Evolutionary conservation across 2,888 invertebrate genomes (phyloP), one percentile per base, ranked within the genome.

Genomic region (Trissoscelio sp.): DNA sequence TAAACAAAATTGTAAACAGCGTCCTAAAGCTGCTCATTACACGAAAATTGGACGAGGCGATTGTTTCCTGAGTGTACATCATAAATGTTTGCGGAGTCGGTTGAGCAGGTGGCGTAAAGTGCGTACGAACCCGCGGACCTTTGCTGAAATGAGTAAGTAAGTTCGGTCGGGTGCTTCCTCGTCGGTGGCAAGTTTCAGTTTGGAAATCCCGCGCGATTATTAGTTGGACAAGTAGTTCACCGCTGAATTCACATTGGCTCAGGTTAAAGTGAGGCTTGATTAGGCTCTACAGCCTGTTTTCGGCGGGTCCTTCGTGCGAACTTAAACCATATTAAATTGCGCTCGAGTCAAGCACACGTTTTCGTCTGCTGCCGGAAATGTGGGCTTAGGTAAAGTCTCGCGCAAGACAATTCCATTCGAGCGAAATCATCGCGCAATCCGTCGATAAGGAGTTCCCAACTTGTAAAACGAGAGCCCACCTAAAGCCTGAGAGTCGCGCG

Each of bases 271-370:
- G 88, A 85, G 84, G 88, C 88, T 90, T 89, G 90, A 89, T 90
- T 90, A 89, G 89, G 88, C 88, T 85, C 84, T 83, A 85, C 85
- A 88, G 88, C 88, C 88, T 87, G 88, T 88, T 87, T 86, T 87
- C 87, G 85, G 86, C 81, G 84, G 83, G 80, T 82, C 72, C 83
- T 83, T 78, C 81, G 67, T 31, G 53, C 82, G 84, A 90, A 89
- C 89, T 90, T 90, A 85, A 88, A 90, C 88, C 89, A 87, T 89
- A 91, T 91, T 90, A 91, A 90, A 91, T 90, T 90, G 89, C 88
- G 86, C 88, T 90, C 87, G 86, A 90, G 88, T 88, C 87, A 86
- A 87, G 88, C 87, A 86, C 87, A 87, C 87, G 88, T 75, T 79
- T 75, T 74, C 70, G 58, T 79, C 82, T 69, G 62, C 78, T 69